Base-by-base conservation (phyloP, 2,113 vertebrate genomes). In the Cebidichthys violaceus region DNA sequence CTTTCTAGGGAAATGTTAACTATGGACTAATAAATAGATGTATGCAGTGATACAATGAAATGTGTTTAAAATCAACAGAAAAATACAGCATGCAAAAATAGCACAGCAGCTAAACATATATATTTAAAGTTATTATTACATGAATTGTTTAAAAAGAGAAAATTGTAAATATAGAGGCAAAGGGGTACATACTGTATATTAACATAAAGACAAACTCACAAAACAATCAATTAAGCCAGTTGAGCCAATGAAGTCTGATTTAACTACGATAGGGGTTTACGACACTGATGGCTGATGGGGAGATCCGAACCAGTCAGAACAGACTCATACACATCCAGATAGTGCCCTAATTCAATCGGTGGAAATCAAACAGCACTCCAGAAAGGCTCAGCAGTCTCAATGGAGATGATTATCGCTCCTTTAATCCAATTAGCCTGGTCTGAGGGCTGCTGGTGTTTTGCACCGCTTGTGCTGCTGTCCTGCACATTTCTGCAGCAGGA, bases 401-500 rank as follows among this genome's bases (percentile, higher is more conserved):
- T 89, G 87, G 86, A 94, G 92, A 94, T 94, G 88, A 87, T 83
- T 93, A 94, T 94, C 92, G 7, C 81, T 71, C 75, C 91, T 92
- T 93, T 92, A 86, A 93, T 93, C 84, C 47, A 90, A 92, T 95
- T 90, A 93, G 78, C 90, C 86, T 90, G 86, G 88, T 89, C 87
- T 86, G 79, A 87, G 84, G 86, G 79, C 68, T 77, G 77, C 81
- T 67, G 81, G 73, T 85, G 85, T 81, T 76, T 79, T 82, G 80
- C 84, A 78, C 86, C 72, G 20, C 66, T 82, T 82, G 70, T 67
- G 67, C 77, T 20, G 39, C 74, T 57, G 78, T 77, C 68, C 74
- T 81, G 75, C 72, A 87, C 41, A 85, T 73, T 85, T 84, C 86
- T 86, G 37, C 61, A 77, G 50, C 69, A 10, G 57, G 45, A 41